Percentiles rank a stretch among this genome's conserved stretches.
These are phyloP conservation scores for Parauchenoglanis punctatus DNA, from an alignment of 2,797 vertebrate species.

Conservation along the genomic window DNA sequence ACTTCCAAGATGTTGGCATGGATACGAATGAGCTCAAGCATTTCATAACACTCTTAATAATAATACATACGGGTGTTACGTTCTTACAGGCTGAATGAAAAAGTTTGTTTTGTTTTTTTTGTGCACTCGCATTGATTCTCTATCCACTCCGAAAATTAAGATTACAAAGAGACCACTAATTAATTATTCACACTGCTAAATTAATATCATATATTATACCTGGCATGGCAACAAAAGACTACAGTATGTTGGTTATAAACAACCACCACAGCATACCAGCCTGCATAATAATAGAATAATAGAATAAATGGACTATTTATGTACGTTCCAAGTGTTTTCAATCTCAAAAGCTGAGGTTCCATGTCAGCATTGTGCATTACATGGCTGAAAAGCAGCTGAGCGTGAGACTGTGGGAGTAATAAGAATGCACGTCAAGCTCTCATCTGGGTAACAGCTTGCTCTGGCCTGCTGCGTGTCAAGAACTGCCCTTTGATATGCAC, in stretches of 20 bases:
- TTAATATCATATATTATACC: too few relatives aligned
- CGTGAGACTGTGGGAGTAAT: constrained; percentile 12
- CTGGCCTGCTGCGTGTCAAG: constrained; percentile 55
- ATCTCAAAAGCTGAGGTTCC: background rate
- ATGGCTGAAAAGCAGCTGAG: background rate
- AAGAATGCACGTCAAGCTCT: constrained; percentile 54
- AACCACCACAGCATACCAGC: background rate
- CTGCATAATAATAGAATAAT: too few relatives aligned
- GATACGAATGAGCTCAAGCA: background rate
- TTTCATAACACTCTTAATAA: background rate
- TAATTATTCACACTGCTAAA: background rate
- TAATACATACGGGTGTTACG: background rate
- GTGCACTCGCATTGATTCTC: background rate
- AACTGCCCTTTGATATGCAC: constrained; percentile 67
- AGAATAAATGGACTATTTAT: background rate
- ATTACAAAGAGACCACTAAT: background rate
- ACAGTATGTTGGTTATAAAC: background rate
- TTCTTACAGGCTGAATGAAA: background rate
- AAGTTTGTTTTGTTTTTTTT: background rate
- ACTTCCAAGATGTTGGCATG: background rate
- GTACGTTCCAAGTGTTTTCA: background rate
- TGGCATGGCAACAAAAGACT: too few relatives aligned
- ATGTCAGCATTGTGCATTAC: background rate
- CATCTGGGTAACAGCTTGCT: constrained; percentile 71
- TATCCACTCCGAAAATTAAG: background rate